phyloP scores from a whole-genome alignment of 2,113 vertebrate genomes.

The Tragelaphus strepsiceros region DNA sequence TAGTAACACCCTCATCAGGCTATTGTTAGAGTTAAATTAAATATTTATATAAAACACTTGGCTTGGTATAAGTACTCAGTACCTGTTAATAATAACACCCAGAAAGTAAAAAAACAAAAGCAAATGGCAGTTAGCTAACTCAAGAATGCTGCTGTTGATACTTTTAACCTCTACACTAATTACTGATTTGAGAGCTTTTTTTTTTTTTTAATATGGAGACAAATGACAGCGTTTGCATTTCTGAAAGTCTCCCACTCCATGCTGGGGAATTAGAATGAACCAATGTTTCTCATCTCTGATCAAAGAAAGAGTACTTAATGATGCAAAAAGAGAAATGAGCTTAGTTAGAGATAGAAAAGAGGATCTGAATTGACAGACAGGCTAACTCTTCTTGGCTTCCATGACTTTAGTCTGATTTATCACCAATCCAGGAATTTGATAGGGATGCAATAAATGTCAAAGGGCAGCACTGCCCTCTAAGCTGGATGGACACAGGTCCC shows the following conservation, averaged over 20 bases:
- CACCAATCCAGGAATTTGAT: neutral
- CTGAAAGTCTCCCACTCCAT: neutral
- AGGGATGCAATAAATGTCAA: neutral
- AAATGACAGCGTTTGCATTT: neutral
- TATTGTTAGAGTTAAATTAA: conserved; percentile 25
- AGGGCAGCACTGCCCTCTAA: neutral
- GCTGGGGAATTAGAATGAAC: neutral
- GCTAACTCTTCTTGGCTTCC: neutral
- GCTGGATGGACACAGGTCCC: fast-evolving
- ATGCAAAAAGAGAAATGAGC: neutral
- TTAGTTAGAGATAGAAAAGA: neutral
- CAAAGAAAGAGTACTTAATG: neutral
- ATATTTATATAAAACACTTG: conserved; percentile 23
- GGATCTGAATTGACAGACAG: neutral
- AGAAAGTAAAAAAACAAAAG: neutral
- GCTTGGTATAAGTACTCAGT: neutral
- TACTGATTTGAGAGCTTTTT: neutral
- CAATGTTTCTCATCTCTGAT: neutral
- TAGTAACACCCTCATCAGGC: neutral
- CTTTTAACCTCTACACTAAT: neutral
- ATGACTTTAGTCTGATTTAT: neutral
- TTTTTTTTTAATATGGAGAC: neutral
- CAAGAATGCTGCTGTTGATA: neutral
- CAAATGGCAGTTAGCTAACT: neutral
- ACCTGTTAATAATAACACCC: conserved; percentile 2